Base-by-base conservation (phyloP, 2,113 vertebrate genomes). In the Theropithecus gelada region DNA sequence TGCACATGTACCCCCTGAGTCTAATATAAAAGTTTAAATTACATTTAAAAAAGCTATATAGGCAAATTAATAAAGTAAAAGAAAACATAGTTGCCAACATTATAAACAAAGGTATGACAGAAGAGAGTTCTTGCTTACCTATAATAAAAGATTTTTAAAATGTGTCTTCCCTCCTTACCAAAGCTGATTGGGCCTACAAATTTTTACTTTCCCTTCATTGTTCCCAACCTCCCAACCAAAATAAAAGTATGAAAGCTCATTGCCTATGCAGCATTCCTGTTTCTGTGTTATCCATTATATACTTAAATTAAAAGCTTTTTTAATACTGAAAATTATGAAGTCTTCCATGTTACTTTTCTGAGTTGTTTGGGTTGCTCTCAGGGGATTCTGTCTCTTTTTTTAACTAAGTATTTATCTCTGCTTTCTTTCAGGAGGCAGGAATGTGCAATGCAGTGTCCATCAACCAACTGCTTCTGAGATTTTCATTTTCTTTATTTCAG, bases 1-100 rank as follows among this genome's bases (percentile, higher is more conserved):
- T 64, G 27, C 61, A 32, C 61, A 64, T 14, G 61, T 64, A 64
- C 27, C 13, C 27, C 6, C 61, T 30, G 61, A 32, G 61, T 64
- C 61, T 64, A 64, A 64, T 6, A 64, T 64, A 64, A 32, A 64
- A 64, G 61, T 64, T 64, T 30, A 32, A 64, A 66, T 61, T 35
- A 48, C 66, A 20, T 70, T 87, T 80, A 32, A 64, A 97, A 94
- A 91, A 8, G 17, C 38, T 52, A 84, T 76, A 2, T 45, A 90
- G 27, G 66, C 52, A 96, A 82, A 90, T 84, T 82, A 68, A 91
- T 70, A 80, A 80, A 94, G 45, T 73, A 85, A 90, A 32, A 75
- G 73, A 75, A 72, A 83, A 22, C 57, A 4, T 84, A 45, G 59
- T 73, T 82, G 50, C 25, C 16, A 90, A 66, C 2, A 16, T 66